phyloP scores from a whole-genome alignment of 2,113 vertebrate species.

The Rhea americana region DNA sequence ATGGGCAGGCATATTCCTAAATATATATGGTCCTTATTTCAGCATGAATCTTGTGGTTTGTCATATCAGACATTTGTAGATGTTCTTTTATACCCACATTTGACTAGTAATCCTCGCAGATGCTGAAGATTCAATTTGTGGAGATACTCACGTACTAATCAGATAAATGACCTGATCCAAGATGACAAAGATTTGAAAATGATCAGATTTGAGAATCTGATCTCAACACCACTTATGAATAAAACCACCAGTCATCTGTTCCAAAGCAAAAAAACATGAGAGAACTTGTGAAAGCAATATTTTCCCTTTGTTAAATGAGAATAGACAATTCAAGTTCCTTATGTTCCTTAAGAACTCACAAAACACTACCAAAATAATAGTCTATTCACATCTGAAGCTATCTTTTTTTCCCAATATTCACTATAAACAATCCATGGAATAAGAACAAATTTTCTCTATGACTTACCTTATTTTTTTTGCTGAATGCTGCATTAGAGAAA shows the following conservation, averaged over 20 bases:
- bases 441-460: slow-evolving; percentile 24
- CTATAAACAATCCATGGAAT: slow-evolving; percentile 42
- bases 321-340: slow-evolving; percentile 8
- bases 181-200: neutral
- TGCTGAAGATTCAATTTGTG: neutral
- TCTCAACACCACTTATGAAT: neutral
- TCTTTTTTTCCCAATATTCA: neutral
- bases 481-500: slow-evolving; percentile 68
- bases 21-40: accelerated
- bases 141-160: neutral
- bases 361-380: slow-evolving; percentile 37
- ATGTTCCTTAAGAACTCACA: neutral
- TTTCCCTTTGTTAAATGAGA: slow-evolving; percentile 12
- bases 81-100: neutral
- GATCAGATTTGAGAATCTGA: neutral
- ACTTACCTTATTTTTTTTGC: slow-evolving; percentile 60
- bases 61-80: neutral
- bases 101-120: neutral
- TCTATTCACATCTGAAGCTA: neutral
- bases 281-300: neutral
- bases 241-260: neutral
- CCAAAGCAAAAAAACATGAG: neutral
- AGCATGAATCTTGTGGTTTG: neutral
- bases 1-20: neutral
- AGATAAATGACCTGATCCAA: neutral